These are phyloP conservation scores for Scaptomyza reducta DNA, from an alignment of 2,888 invertebrate species.

Conservation along the genomic window DNA sequence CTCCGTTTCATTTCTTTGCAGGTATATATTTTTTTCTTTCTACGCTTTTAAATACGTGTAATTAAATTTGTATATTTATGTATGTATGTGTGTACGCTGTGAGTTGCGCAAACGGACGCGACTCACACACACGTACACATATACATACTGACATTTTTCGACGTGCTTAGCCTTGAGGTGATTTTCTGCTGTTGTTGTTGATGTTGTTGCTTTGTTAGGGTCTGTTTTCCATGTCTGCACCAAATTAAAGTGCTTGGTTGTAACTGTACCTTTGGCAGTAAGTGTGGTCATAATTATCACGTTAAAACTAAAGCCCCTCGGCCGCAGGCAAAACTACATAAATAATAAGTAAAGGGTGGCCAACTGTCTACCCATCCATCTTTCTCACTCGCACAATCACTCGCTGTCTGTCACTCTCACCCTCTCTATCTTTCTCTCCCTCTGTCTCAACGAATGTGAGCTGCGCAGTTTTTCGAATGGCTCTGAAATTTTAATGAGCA, in stretches of 20 bases:
- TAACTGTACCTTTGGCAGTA: constrained; percentile 17
- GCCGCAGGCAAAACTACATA: constrained; percentile 11
- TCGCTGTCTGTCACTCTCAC: no score
- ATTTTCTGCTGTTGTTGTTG: constrained; percentile 26
- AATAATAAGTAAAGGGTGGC: constrained; percentile 24
- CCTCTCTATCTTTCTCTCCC: background rate
- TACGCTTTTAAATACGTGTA: constrained; percentile 76
- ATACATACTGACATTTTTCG: constrained; percentile 11
- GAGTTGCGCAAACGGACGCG: constrained; percentile 43
- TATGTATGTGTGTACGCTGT: background rate
- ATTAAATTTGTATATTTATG: constrained; percentile 68
- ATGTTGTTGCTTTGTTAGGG: constrained; percentile 7
- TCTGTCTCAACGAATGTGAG: background rate
- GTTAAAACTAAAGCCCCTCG: constrained; percentile 37
- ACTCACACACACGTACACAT: constrained; percentile 5
- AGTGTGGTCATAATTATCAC: constrained; percentile 63
- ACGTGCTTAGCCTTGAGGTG: constrained; percentile 62
- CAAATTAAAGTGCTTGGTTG: constrained; percentile 68
- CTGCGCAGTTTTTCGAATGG: constrained; percentile 18
- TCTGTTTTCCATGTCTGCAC: constrained; percentile 62
- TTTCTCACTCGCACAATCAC: background rate
- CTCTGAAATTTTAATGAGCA: constrained; percentile 68
- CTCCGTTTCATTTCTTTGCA: constrained; percentile 30
- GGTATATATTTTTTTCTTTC: constrained; percentile 24
- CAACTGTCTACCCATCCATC: constrained; percentile 2